Conservation (phyloP, 2,113 vertebrate genomes). For the Apteryx owenii region DNA sequence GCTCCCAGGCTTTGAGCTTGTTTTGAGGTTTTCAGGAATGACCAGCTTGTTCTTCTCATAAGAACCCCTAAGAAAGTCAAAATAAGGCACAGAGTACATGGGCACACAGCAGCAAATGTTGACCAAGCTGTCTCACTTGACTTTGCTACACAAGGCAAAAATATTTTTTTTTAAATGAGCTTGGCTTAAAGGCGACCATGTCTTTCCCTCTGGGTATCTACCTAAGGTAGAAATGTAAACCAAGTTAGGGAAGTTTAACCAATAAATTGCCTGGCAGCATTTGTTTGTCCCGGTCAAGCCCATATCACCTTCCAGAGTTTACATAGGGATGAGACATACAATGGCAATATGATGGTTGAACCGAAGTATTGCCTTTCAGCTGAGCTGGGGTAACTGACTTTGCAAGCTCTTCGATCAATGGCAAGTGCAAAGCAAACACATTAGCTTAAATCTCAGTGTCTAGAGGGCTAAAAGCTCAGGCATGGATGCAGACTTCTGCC, state of each 20-base stretch:
- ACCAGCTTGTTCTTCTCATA: neutral
- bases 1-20: neutral
- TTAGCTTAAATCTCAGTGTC: neutral
- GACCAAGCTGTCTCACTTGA: neutral
- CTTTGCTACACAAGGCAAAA: neutral
- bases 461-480: neutral
- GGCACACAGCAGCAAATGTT: neutral
- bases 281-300: neutral
- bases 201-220: neutral
- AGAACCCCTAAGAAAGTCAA: neutral
- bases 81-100: neutral
- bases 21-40: neutral
- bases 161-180: neutral
- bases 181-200: neutral
- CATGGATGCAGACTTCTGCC: neutral
- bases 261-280: neutral
- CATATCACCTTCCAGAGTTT: neutral
- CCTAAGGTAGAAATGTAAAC: neutral
- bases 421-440: neutral
- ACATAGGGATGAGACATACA: neutral
- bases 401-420: neutral
- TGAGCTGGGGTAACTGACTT: neutral
- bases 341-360: neutral
- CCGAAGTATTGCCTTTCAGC: neutral
- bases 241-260: neutral